phyloP scores from a whole-genome alignment of 2,797 vertebrate species.

The Tapera naevia region DNA sequence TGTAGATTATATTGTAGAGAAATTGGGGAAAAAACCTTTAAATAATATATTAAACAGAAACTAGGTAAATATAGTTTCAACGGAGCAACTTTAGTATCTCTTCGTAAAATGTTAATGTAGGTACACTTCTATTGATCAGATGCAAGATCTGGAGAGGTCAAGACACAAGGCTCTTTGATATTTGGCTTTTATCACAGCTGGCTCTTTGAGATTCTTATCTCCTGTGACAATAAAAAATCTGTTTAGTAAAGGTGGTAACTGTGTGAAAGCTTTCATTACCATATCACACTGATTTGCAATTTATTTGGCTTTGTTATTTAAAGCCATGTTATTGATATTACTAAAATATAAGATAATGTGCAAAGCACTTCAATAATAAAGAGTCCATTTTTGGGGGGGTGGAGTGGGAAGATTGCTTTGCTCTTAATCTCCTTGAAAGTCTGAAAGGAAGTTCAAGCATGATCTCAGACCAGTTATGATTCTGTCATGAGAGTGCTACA shows the following conservation, averaged over 20 bases:
- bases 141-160: neutral
- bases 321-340: neutral
- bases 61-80: neutral
- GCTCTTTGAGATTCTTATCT: neutral
- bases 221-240: neutral
- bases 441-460: constrained; percentile 6
- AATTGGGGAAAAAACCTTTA: neutral
- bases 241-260: neutral
- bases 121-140: neutral
- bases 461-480: constrained; percentile 21
- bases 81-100: neutral
- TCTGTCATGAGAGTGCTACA: neutral
- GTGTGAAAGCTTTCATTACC: neutral
- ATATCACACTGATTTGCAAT: neutral
- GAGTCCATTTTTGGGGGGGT: neutral
- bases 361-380: neutral
- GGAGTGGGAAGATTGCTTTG: neutral
- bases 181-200: neutral
- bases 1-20: neutral
- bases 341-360: neutral
- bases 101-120: neutral
- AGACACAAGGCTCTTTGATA: neutral
- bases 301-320: constrained; percentile 10
- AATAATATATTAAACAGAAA: neutral
- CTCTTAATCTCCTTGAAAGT: neutral